Base-by-base conservation (phyloP, 2,113 vertebrate genomes). In the Pomatorhinus ruficollis region DNA sequence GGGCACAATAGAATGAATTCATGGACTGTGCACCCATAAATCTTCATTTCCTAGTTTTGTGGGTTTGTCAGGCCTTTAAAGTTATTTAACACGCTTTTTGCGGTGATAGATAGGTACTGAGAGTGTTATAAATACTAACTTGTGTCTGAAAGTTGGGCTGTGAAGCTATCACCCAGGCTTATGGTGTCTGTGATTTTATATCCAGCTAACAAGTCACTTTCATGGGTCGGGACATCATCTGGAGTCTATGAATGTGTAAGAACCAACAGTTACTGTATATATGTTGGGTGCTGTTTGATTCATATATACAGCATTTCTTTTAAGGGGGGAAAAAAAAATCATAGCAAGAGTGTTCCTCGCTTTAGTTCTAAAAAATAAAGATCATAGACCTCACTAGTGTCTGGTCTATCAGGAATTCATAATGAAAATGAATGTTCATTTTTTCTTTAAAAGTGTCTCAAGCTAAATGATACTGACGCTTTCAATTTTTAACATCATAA, bases 401-500 rank as follows among this genome's bases (percentile, higher is more conserved):
- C 93, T 98, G 97, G 96, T 83, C 97, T 96, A 97, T 98, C 61
- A 89, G 90, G 95, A 97, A 96, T 97, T 97, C 90, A 93, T 98
- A 98, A 98, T 98, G 98, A 98, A 98, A 98, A 98, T 1, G 94
- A 97, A 98, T 97, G 98, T 98, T 99, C 99, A 98, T 98, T 99
- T 99, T 98, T 99, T 98, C 98, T 99, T 98, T 99, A 99, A 99
- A 99, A 99, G 98, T 98, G 98, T 99, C 98, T 99, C 97, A 91
- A 97, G 98, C 98, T 99, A 99, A 99, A 99, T 99, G 99, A 99
- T 99, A 99, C 99, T 99, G 98, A 99, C 98, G 98, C 98, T 98
- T 99, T 99, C 99, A 99, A 99, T 99, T 99, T 99, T 99, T 99
- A 99, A 99, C 99, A 99, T 99, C 98, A 98, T 98, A 98, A 99